Conservation (phyloP, 2,113 vertebrate species). For the Chamaetylas fuelleborni region DNA sequence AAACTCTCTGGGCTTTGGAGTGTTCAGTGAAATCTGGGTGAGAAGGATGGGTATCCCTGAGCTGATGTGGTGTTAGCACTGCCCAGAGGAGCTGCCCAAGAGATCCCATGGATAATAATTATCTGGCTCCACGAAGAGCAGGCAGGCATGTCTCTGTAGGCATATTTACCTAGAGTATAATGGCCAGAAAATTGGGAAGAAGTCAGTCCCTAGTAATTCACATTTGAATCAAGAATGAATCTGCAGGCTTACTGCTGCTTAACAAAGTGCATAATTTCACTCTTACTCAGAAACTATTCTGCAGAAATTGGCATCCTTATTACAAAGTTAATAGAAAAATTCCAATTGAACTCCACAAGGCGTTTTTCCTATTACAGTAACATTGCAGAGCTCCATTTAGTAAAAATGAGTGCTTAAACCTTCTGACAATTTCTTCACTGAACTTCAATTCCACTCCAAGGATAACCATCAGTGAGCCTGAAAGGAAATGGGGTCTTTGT, state of each 20-base stretch:
- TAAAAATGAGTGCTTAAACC: constrained; percentile 45
- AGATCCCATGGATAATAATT: not conserved
- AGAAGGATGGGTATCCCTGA: not conserved
- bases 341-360: constrained; percentile 49
- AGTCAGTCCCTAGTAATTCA: constrained; percentile 20
- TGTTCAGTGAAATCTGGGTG: not conserved
- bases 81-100: not conserved
- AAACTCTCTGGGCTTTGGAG: not conserved
- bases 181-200: not conserved
- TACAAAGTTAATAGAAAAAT: constrained; percentile 68
- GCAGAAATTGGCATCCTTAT: constrained; percentile 62
- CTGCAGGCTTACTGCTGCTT: not conserved
- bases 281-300: constrained; percentile 21
- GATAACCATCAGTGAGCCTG: not conserved
- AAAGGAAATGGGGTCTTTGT: not conserved
- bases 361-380: constrained; percentile 48
- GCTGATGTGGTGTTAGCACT: not conserved
- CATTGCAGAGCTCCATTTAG: constrained; percentile 45
- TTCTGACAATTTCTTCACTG: constrained; percentile 49
- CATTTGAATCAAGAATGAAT: not conserved
- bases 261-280: constrained; percentile 34
- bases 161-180: not conserved
- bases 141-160: not conserved
- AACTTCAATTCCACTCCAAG: constrained; percentile 52
- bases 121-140: not conserved